Conservation (phyloP, 2,888 invertebrate genomes). For the Agrochola lota region DNA sequence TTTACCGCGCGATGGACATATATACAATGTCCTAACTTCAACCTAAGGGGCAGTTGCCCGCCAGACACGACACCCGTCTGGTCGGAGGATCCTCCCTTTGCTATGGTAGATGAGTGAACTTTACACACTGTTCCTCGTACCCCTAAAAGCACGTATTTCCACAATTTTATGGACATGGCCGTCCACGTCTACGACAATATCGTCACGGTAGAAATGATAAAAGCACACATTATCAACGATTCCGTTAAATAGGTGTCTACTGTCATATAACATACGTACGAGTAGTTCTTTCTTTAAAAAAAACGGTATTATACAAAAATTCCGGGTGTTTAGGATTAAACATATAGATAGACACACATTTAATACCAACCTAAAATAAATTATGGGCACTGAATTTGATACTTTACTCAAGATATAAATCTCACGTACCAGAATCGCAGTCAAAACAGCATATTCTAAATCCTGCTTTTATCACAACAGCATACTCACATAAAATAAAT, state of each 20-base stretch:
- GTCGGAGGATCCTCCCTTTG: no score
- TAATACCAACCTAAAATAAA: neutral
- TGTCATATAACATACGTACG: neutral
- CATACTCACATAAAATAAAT: slow-evolving; percentile 38
- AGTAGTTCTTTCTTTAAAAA: no score
- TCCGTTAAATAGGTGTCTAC: neutral
- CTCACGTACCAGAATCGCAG: slow-evolving; percentile 8
- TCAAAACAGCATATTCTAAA: slow-evolving; percentile 30
- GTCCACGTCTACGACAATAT: neutral
- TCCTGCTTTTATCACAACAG: slow-evolving; percentile 13
- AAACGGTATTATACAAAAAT: neutral
- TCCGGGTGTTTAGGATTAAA: neutral
- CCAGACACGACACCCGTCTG: no score
- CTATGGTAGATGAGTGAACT: no score
- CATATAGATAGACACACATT: neutral
- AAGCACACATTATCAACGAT: no score
- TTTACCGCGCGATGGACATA: no score
- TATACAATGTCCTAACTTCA: no score
- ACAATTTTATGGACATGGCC: no score
- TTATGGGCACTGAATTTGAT: neutral
- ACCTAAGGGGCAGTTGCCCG: no score
- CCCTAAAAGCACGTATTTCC: no score
- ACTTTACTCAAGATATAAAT: neutral
- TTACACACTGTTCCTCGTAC: no score
- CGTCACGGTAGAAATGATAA: no score